Percentiles rank a stretch among this genome's conserved stretches.
These are phyloP conservation scores for Acromyrmex echinatior DNA, from an alignment of 1,140 invertebrate species.

Conservation along the genomic window DNA sequence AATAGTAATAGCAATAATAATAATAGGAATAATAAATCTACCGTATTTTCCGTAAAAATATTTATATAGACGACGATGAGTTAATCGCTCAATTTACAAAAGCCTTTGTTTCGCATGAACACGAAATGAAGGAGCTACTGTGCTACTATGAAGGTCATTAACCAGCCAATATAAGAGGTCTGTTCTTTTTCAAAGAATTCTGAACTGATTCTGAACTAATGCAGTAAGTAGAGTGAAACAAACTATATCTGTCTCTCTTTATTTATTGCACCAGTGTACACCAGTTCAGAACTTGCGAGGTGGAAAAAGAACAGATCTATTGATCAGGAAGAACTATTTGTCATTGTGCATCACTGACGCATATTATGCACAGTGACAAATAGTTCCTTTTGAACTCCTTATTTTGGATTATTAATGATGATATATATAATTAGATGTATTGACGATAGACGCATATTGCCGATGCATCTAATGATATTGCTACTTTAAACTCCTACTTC, in stretches of 20 bases:
- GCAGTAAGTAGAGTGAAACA: no score
- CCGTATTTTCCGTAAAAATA: background rate
- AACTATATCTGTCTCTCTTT: no score
- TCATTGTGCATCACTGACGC: background rate
- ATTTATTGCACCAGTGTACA: no score
- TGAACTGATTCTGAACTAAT: no score
- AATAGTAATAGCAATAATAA: background rate
- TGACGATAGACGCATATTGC: no score
- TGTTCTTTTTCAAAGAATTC: no score
- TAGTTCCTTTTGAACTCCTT: no score
- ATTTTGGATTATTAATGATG: no score
- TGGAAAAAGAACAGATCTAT: no score
- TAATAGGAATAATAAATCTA: constrained; percentile 22
- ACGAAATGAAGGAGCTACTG: background rate
- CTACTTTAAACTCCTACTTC: background rate
- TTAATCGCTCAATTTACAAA: background rate
- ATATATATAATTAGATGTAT: no score
- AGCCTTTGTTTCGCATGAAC: background rate
- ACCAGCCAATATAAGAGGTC: background rate
- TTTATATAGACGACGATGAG: constrained; percentile 9
- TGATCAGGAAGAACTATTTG: background rate
- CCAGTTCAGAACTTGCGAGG: no score
- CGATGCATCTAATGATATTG: background rate
- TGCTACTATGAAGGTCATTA: background rate
- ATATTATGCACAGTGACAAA: no score